These are phyloP conservation scores for Hyphantria cunea DNA, from an alignment of 1,140 invertebrate species.

Conservation along the genomic window DNA sequence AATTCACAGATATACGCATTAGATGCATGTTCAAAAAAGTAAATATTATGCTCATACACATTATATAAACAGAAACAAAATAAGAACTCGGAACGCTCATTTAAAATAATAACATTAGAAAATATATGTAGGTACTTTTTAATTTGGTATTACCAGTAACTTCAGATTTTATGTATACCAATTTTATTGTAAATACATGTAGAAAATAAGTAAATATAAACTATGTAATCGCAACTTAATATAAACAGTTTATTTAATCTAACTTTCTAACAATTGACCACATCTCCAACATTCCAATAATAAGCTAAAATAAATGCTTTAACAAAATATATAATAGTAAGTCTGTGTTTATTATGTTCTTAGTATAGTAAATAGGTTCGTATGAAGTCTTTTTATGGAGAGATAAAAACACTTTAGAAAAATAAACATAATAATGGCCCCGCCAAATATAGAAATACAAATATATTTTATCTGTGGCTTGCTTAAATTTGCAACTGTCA, in stretches of 20 bases:
- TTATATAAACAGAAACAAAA: slow-evolving; percentile 1
- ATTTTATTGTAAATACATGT: not conserved
- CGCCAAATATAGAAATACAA: slow-evolving; percentile 12
- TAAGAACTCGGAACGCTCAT: too few species aligned
- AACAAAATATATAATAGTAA: slow-evolving; percentile 17
- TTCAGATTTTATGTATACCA: too few species aligned
- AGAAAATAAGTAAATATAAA: slow-evolving; percentile 15
- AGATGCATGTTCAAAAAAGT: slow-evolving; percentile 21
- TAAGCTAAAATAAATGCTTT: slow-evolving; percentile 21
- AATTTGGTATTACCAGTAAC: not conserved
- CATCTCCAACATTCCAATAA: slow-evolving; percentile 28
- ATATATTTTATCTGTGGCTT: slow-evolving; percentile 6
- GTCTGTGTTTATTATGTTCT: slow-evolving; percentile 13
- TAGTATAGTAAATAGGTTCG: slow-evolving; percentile 18
- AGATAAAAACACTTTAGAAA: slow-evolving; percentile 40
- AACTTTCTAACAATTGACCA: slow-evolving; percentile 50
- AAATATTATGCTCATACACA: slow-evolving; percentile 15
- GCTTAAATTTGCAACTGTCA: not conserved
- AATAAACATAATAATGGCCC: slow-evolving; percentile 38
- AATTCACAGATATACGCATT: slow-evolving; percentile 39
- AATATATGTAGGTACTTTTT: not conserved
- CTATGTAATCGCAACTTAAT: slow-evolving; percentile 2
- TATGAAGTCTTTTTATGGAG: slow-evolving; percentile 18
- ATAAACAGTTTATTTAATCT: slow-evolving; percentile 32
- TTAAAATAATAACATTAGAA: slow-evolving; percentile 1